phyloP scores from a whole-genome alignment of 1,140 invertebrate genomes.

The Ridgeia piscesae region DNA sequence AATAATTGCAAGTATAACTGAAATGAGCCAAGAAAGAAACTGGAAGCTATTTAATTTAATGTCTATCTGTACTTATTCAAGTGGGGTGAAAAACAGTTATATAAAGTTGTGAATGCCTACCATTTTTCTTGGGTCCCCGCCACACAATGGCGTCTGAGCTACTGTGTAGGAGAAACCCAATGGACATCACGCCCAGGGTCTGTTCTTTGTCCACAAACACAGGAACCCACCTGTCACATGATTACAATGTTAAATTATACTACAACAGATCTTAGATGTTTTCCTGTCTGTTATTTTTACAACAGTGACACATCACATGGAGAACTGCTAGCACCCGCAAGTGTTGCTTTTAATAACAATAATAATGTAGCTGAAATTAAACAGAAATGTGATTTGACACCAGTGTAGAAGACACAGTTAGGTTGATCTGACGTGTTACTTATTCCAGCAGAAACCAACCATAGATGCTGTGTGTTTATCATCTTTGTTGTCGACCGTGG shows the following conservation, averaged over 20 bases:
- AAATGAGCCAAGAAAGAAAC: not conserved
- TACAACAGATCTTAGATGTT: too few species aligned
- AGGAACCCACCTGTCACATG: slow-evolving; percentile 74
- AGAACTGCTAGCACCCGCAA: too few species aligned
- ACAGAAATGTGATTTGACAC: too few species aligned
- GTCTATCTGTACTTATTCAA: not conserved
- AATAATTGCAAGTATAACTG: too few species aligned
- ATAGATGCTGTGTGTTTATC: not conserved
- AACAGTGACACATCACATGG: too few species aligned
- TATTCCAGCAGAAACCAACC: too few species aligned
- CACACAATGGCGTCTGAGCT: slow-evolving; percentile 91
- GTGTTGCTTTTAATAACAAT: too few species aligned
- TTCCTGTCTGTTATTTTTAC: too few species aligned
- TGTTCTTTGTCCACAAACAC: slow-evolving; percentile 80
- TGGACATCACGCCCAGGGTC: slow-evolving; percentile 90
- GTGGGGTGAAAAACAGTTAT: not conserved
- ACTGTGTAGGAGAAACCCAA: slow-evolving; percentile 87
- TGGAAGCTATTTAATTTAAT: not conserved
- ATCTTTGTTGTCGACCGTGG: not conserved
- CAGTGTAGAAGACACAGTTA: too few species aligned
- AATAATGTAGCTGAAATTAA: too few species aligned
- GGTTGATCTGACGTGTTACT: too few species aligned
- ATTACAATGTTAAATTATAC: not conserved
- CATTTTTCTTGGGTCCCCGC: slow-evolving; percentile 92
- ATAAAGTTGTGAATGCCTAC: not conserved